These are phyloP conservation scores for Heterodera carotae DNA, from an alignment of 1,140 invertebrate genomes.

Conservation along the genomic window DNA sequence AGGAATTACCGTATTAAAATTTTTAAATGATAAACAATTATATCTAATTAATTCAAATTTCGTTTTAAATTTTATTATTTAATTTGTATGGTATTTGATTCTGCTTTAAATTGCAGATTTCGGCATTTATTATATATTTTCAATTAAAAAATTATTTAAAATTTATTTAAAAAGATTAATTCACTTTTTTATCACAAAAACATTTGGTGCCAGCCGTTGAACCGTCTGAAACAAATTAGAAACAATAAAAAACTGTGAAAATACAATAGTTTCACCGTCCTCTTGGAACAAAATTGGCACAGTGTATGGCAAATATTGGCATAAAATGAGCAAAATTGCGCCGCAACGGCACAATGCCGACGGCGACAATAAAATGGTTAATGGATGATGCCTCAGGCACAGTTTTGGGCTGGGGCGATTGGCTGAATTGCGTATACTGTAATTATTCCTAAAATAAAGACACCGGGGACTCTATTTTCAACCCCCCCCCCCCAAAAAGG, in stretches of 20 bases:
- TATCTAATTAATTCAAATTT: conserved; percentile 10
- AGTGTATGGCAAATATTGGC: background rate
- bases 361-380: background rate
- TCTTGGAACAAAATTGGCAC: conserved; percentile 25
- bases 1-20: conserved; percentile 6
- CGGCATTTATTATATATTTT: no score
- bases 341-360: background rate
- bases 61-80: background rate
- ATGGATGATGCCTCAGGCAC: no score
- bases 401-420: no score
- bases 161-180: background rate
- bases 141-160: background rate
- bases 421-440: no score
- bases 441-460: no score
- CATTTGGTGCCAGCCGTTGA: conserved; percentile 6
- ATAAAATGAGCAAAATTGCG: background rate
- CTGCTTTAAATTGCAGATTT: no score
- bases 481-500: no score
- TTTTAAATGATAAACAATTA: background rate
- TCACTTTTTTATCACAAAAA: conserved; percentile 26
- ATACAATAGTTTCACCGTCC: background rate
- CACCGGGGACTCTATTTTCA: no score
- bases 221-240: background rate
- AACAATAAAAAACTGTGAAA: background rate
- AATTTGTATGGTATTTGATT: no score